Evolutionary conservation across 2,888 invertebrate species (phyloP).

Genomic region (Willowsia nigromaculata): DNA sequence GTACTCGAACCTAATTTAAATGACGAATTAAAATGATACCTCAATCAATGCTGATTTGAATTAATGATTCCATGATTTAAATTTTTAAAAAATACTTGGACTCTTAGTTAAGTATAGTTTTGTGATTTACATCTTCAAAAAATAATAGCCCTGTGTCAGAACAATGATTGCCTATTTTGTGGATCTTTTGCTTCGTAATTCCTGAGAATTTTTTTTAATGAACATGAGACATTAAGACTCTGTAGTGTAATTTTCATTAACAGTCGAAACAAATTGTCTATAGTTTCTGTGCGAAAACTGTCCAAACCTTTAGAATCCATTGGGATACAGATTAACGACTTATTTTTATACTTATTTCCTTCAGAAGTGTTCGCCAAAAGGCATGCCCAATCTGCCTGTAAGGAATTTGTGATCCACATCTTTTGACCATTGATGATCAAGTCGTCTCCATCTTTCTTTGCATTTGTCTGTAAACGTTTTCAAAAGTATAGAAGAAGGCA

Average conservation of each 20-base stretch:
- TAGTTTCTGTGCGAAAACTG: too few species aligned
- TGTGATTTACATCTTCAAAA: slow-evolving; percentile 83
- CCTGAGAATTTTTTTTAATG: slow-evolving; percentile 59
- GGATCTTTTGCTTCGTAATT: slow-evolving; percentile 80
- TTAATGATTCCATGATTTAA: too few species aligned
- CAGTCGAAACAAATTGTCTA: too few species aligned
- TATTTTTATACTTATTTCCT: slow-evolving; percentile 81
- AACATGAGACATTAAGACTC: too few species aligned
- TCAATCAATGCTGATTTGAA: too few species aligned
- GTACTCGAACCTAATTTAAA: slow-evolving; percentile 82
- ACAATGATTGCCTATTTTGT: slow-evolving; percentile 82
- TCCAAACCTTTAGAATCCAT: slow-evolving; percentile 81
- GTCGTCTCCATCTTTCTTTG: slow-evolving; percentile 81
- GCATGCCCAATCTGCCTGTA: slow-evolving; percentile 84
- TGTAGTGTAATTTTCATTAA: too few species aligned
- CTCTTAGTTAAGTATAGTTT: too few species aligned
- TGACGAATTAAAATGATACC: too few species aligned
- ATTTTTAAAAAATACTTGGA: too few species aligned
- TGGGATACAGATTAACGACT: slow-evolving; percentile 83
- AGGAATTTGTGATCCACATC: slow-evolving; percentile 81
- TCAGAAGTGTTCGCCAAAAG: slow-evolving; percentile 82
- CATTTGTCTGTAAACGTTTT: slow-evolving; percentile 81
- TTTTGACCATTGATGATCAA: slow-evolving; percentile 83
- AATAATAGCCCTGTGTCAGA: slow-evolving; percentile 83
- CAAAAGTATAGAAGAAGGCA: background rate